phyloP scores from a whole-genome alignment of 2,113 vertebrate species.

The Crypturellus undulatus region DNA sequence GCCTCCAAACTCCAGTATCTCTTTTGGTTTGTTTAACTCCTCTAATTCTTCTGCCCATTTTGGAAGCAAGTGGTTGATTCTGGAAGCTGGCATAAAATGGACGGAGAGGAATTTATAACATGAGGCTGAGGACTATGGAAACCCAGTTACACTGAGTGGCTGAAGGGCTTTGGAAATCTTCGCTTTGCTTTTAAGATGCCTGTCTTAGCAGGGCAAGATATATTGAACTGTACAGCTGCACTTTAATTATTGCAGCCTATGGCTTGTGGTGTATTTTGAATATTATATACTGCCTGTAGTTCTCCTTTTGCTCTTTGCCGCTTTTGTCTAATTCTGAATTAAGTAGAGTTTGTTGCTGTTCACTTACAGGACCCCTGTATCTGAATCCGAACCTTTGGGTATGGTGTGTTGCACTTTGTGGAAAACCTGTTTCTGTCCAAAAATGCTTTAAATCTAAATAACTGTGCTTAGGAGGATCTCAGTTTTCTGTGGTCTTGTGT shows the following conservation, averaged over 20 bases:
- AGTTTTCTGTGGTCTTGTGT: neutral
- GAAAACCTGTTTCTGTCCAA: neutral
- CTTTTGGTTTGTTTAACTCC: slow-evolving; percentile 12
- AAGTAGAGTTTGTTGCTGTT: neutral
- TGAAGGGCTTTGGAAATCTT: neutral
- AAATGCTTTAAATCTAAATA: neutral
- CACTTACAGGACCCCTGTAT: neutral
- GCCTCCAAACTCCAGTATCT: neutral
- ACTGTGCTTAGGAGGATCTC: neutral
- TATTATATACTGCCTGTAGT: neutral
- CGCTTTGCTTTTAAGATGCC: neutral
- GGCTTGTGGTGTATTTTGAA: neutral
- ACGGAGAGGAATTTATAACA: neutral
- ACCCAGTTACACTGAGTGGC: neutral
- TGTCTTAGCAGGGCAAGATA: neutral
- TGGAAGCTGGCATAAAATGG: neutral
- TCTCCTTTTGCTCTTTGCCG: neutral
- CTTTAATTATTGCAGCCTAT: neutral
- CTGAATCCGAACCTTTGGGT: neutral
- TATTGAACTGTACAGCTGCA: neutral
- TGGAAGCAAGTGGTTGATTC: neutral
- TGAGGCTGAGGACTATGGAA: neutral
- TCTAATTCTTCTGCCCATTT: neutral
- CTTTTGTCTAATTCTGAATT: neutral
- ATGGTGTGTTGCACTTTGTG: neutral